Conservation (phyloP, 30 jellyfish, hydroid and myxozoan species). For the Rhopilema esculentum region DNA sequence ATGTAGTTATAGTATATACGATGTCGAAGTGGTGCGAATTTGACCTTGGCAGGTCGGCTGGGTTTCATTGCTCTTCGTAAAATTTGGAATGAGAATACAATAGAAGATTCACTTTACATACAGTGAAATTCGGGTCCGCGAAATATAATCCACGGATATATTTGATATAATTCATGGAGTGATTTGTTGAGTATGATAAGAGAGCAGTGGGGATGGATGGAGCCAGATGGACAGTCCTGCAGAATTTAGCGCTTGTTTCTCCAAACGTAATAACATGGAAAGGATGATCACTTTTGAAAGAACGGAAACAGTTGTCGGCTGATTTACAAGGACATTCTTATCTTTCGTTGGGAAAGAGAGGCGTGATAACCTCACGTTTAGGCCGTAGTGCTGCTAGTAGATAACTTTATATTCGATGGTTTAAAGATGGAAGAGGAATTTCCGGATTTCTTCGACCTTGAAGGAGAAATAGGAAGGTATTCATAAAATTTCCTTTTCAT, state of each 20-base stretch:
- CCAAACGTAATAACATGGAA: neutral
- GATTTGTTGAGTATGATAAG: neutral
- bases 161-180: neutral
- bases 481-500: too few species aligned
- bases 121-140: slow-evolving; percentile 14
- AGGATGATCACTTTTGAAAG: neutral
- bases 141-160: neutral
- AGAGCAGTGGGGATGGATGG: neutral
- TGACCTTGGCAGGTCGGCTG: neutral
- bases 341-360: neutral
- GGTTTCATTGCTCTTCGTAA: neutral
- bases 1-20: too few species aligned
- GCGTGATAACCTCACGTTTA: neutral
- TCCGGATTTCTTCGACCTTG: slow-evolving; percentile 62
- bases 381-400: neutral
- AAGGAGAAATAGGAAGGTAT: slow-evolving; percentile 80
- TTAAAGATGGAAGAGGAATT: slow-evolving; percentile 76
- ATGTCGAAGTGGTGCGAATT: neutral
- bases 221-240: neutral
- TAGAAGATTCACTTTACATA: neutral
- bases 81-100: neutral
- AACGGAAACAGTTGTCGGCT: neutral
- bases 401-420: neutral
- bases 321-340: neutral
- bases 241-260: neutral